These are phyloP conservation scores for Nesidiocoris tenuis DNA, from an alignment of 2,888 invertebrate species.

Conservation along the genomic window DNA sequence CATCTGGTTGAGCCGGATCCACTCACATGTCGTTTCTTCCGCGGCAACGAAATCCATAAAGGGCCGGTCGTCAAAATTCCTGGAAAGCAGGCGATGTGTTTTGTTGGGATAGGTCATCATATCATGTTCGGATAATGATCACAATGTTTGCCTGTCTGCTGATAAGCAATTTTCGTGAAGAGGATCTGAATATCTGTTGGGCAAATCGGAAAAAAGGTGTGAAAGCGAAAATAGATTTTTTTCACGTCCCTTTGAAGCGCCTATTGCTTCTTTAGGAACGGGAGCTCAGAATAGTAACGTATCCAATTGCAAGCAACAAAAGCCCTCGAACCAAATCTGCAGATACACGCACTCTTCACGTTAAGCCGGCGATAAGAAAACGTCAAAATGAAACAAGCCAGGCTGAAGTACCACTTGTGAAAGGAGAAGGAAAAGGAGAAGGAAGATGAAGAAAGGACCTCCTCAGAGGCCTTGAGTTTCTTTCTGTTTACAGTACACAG, in stretches of 20 bases:
- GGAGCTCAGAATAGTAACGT: neutral
- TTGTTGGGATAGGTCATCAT: too few relatives aligned
- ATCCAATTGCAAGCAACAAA: constrained; percentile 24
- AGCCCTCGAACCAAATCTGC: neutral
- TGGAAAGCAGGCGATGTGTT: too few relatives aligned
- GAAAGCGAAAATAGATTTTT: neutral
- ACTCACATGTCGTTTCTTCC: neutral
- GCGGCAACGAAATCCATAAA: too few relatives aligned
- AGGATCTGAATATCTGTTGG: neutral
- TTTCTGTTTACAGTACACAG: neutral
- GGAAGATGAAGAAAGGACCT: constrained; percentile 1
- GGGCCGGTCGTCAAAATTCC: too few relatives aligned
- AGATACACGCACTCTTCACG: neutral
- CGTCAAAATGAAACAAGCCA: constrained; percentile 23
- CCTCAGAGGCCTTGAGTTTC: neutral
- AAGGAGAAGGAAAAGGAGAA: neutral
- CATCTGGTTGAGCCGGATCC: neutral
- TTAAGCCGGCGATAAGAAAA: neutral
- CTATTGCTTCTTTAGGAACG: neutral
- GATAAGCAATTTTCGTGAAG: too few relatives aligned
- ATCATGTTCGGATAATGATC: too few relatives aligned
- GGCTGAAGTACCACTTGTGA: neutral
- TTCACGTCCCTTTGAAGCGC: neutral
- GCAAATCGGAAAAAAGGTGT: neutral
- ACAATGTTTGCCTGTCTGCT: too few relatives aligned